These are phyloP conservation scores for Lutraria lutraria DNA, from an alignment of 2,888 invertebrate species.

Conservation along the genomic window DNA sequence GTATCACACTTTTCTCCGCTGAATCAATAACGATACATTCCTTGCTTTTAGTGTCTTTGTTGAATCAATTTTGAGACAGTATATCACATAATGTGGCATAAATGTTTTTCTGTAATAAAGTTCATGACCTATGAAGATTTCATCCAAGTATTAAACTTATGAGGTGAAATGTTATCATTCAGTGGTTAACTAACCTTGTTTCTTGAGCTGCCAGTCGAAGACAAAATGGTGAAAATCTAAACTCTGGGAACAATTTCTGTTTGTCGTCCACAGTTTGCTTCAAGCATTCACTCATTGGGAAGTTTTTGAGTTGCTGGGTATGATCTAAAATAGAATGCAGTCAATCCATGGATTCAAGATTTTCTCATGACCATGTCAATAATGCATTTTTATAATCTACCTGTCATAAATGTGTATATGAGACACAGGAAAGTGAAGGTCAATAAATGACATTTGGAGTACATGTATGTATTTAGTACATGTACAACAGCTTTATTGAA, in stretches of 20 bases:
- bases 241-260: slow-evolving; percentile 38
- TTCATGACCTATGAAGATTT: not conserved
- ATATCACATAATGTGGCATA: not conserved
- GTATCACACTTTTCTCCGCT: too few species aligned
- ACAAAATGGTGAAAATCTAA: slow-evolving; percentile 68
- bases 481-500: too few species aligned
- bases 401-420: too few species aligned
- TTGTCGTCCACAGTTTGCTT: slow-evolving; percentile 42
- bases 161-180: not conserved
- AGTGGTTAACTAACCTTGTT: slow-evolving; percentile 77
- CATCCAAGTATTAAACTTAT: not conserved
- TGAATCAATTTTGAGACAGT: not conserved
- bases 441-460: too few species aligned
- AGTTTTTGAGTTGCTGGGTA: slow-evolving; percentile 58
- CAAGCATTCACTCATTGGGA: slow-evolving; percentile 77
- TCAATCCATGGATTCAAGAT: not conserved
- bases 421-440: not conserved
- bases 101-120: too few species aligned
- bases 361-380: not conserved
- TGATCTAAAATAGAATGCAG: slow-evolving; percentile 35
- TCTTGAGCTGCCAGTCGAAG: slow-evolving; percentile 84
- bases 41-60: not conserved
- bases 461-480: too few species aligned
- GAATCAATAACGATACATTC: too few species aligned
- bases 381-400: too few species aligned